A percentile compares a stretch with the other conserved stretches of the same genome.
phyloP scores from a whole-genome alignment of 2,888 invertebrate genomes.

The Bugulina stolonifera region DNA sequence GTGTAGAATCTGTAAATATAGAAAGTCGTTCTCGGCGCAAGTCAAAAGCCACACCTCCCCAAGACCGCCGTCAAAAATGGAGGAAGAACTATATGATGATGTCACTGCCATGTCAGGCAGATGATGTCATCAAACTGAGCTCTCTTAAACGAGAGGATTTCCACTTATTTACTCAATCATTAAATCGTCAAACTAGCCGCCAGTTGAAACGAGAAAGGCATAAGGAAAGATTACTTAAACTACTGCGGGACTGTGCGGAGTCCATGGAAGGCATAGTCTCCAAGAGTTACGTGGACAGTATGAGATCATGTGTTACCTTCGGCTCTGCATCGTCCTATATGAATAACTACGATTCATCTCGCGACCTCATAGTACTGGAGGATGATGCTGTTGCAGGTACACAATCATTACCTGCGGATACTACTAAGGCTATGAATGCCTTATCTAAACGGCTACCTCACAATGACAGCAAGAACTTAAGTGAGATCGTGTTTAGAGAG shows the following conservation, averaged over 20 bases:
- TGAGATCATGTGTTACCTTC: not conserved
- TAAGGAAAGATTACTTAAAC: not conserved
- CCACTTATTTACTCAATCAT: conserved; percentile 17
- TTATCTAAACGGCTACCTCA: not conserved
- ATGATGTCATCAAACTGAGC: not conserved
- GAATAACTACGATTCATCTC: not conserved
- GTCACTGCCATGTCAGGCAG: not conserved
- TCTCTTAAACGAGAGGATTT: conserved; percentile 1
- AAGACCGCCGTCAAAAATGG: not conserved
- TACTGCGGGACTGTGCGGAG: conserved; percentile 20
- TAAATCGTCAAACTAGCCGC: conserved; percentile 1
- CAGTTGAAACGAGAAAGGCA: not conserved
- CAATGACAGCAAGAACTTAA: not conserved
- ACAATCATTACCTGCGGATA: not conserved
- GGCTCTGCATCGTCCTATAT: not conserved
- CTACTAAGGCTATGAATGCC: not conserved
- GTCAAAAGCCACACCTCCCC: not conserved
- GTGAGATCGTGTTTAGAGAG: conserved; percentile 20
- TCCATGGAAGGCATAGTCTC: conserved; percentile 4
- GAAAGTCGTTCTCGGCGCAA: not conserved
- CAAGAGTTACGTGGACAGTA: conserved; percentile 15
- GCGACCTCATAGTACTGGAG: conserved; percentile 12
- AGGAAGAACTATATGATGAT: conserved; percentile 9
- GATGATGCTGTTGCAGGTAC: not conserved
- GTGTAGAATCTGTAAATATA: not conserved